These are phyloP conservation scores for Hylyphantes graminicola DNA, from an alignment of 1,140 invertebrate genomes.

Conservation along the genomic window DNA sequence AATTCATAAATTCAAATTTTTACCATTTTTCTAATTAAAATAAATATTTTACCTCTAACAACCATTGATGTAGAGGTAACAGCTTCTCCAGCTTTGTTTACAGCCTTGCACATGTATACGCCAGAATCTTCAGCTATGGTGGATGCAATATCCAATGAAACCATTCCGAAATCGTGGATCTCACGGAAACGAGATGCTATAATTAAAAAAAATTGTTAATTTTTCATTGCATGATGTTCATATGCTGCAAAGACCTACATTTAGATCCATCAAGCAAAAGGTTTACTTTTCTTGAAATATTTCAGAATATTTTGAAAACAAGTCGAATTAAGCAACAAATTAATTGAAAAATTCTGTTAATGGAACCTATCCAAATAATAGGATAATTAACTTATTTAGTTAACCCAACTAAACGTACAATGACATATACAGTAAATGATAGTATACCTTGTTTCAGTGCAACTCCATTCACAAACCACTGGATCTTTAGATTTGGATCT, in stretches of 20 bases:
- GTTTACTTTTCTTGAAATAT: too few species aligned
- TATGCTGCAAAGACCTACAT: too few species aligned
- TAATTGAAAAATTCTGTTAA: too few species aligned
- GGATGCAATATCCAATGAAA: slow-evolving; percentile 89
- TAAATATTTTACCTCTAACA: slow-evolving; percentile 73
- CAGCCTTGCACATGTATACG: slow-evolving; percentile 92
- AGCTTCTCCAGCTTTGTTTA: slow-evolving; percentile 89
- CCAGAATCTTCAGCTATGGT: slow-evolving; percentile 91
- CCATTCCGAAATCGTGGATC: slow-evolving; percentile 93
- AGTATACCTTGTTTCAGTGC: slow-evolving; percentile 84
- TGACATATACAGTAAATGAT: neutral
- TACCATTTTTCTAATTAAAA: neutral
- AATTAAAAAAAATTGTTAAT: slow-evolving; percentile 63
- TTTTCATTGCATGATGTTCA: too few species aligned
- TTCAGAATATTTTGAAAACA: too few species aligned
- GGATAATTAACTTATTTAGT: too few species aligned
- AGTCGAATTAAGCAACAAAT: too few species aligned
- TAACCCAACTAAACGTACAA: neutral
- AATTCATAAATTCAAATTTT: neutral
- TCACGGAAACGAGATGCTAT: slow-evolving; percentile 85
- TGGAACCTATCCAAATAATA: too few species aligned
- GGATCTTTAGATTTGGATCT: slow-evolving; percentile 87
- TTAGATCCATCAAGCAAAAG: too few species aligned
- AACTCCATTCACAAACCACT: slow-evolving; percentile 95
- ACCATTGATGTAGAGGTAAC: slow-evolving; percentile 89